These are phyloP conservation scores for Peromyscus eremicus DNA, from an alignment of 2,797 vertebrate genomes.

Conservation along the genomic window DNA sequence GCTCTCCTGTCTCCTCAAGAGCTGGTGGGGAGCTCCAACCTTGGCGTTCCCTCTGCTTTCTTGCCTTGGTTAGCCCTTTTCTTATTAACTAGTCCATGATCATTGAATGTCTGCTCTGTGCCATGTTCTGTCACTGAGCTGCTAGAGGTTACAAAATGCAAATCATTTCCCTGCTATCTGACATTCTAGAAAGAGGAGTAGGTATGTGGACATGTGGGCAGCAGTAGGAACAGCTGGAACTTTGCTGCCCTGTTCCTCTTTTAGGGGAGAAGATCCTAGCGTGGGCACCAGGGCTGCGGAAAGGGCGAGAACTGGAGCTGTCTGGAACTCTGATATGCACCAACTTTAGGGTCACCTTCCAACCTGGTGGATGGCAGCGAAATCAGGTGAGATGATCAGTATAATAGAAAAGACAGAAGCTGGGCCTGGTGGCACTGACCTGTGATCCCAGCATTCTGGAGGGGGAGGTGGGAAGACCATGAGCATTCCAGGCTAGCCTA, in stretches of 20 bases:
- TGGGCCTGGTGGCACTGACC: neutral
- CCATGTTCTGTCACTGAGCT: neutral
- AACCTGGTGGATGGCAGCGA: conserved; percentile 84
- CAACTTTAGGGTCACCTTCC: conserved; percentile 93
- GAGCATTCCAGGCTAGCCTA: neutral
- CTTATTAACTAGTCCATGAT: conserved; percentile 42
- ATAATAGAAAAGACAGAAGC: neutral
- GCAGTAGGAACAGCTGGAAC: neutral
- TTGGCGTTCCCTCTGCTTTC: neutral
- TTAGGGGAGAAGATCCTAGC: conserved; percentile 94
- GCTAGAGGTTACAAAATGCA: neutral
- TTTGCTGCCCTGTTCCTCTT: conserved; percentile 22
- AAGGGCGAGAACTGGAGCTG: conserved; percentile 91
- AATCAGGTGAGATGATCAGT: conserved; percentile 86
- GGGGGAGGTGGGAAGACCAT: neutral
- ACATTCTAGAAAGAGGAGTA: neutral
- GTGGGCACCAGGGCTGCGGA: conserved; percentile 92
- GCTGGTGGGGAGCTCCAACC: neutral
- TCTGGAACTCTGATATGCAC: conserved; percentile 95
- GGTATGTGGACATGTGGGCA: neutral
- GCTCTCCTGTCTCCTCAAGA: neutral
- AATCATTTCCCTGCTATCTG: neutral
- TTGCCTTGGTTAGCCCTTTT: neutral
- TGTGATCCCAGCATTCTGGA: neutral
- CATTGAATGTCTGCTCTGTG: neutral